Conservation (phyloP, 2,113 vertebrate species). For the Prietella phreatophila region DNA sequence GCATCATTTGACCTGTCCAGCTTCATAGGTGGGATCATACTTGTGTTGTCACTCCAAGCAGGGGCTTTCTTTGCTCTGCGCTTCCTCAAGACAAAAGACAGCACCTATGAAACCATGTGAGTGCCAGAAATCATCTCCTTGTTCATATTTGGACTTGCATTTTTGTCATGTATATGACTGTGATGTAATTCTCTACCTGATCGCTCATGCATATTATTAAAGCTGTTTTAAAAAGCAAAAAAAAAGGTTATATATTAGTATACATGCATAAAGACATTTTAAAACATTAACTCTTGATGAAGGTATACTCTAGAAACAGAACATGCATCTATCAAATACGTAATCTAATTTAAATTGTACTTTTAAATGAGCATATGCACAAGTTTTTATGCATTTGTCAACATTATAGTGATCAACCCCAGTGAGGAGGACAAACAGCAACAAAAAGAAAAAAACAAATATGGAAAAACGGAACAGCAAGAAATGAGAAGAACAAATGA, state of each 20-base stretch:
- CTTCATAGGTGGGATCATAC: constrained; percentile 87
- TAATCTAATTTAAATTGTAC: not conserved
- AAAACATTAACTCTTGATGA: not conserved
- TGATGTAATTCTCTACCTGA: not conserved
- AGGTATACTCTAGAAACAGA: not conserved
- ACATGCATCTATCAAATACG: not conserved
- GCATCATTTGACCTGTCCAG: constrained; percentile 87
- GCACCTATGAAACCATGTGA: constrained; percentile 93
- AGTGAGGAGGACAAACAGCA: constrained; percentile 31
- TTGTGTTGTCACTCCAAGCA: constrained; percentile 84
- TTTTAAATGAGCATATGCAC: not conserved
- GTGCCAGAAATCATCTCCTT: constrained; percentile 54
- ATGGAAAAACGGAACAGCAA: not conserved
- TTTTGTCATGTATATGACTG: not conserved
- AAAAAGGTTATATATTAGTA: not conserved
- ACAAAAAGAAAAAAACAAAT: not conserved
- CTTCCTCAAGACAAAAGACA: constrained; percentile 90
- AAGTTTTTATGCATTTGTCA: constrained; percentile 6
- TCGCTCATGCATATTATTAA: not conserved
- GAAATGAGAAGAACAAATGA: not conserved
- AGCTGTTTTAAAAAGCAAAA: not conserved
- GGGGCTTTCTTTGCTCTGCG: constrained; percentile 83
- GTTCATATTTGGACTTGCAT: not conserved
- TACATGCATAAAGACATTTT: not conserved
- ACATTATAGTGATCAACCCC: constrained; percentile 53